Conservation (phyloP, 2,797 vertebrate genomes). For the Molossus molossus region DNA sequence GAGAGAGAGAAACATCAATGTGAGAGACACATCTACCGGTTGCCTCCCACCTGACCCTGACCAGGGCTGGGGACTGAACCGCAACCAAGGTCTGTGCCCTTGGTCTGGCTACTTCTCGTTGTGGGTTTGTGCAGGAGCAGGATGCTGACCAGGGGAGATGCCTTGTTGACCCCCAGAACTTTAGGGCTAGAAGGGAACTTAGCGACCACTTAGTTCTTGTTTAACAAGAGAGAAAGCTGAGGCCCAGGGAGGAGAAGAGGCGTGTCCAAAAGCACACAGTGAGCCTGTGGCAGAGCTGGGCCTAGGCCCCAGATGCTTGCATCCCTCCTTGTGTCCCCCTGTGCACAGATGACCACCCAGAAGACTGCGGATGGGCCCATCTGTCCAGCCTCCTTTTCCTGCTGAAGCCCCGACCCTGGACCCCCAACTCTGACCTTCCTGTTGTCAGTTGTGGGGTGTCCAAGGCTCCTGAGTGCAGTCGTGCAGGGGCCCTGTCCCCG, state of each 20-base stretch:
- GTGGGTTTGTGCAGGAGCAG: background rate
- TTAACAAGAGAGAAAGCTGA: background rate
- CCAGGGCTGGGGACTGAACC: no score
- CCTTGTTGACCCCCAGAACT: background rate
- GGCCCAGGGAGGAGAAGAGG: background rate
- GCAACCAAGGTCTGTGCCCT: no score
- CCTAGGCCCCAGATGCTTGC: background rate
- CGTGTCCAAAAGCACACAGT: background rate
- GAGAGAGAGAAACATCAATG: no score
- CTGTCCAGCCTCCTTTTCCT: background rate
- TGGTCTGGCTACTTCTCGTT: background rate
- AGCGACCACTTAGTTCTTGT: background rate
- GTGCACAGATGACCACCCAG: background rate
- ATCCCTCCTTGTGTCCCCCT: background rate
- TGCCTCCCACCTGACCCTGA: no score
- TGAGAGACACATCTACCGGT: no score
- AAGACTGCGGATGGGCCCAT: background rate
- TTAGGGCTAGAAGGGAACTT: background rate
- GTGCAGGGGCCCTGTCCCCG: background rate
- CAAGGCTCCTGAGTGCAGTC: background rate
- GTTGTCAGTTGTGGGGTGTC: background rate
- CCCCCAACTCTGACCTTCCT: background rate
- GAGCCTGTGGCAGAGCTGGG: background rate
- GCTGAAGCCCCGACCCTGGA: background rate
- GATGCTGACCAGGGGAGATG: background rate